Base-by-base conservation (phyloP, 2,797 vertebrate species). In the Nasua narica region DNA sequence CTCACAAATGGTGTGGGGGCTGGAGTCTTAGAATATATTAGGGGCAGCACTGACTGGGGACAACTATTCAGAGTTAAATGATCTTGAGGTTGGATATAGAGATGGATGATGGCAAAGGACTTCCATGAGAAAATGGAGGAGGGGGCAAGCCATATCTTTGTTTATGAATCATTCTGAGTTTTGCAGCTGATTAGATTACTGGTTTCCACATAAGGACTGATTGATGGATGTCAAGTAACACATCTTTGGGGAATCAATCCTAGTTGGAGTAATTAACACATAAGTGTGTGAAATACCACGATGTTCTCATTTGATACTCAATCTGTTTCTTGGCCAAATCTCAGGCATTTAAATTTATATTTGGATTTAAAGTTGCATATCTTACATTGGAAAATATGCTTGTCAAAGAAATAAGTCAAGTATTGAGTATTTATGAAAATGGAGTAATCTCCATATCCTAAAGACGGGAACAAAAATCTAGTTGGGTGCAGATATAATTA, bases 311-410 rank as follows among this genome's bases (percentile, higher is more conserved):
- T 79, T 95, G 89, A 95, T 90, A 94, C 52, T 12, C 60, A 92
- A 81, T 86, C 62, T 92, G 87, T 97, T 96, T 92, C 91, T 97
- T 85, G 89, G 74, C 65, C 32, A 69, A 93, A 87, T 92, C 58
- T 60, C 81, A 95, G 85, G 65, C 90, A 89, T 97, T 97, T 96
- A 77, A 58, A 97, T 79, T 95, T 96, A 91, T 92, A 89, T 96
- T 95, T 97, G 87, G 77, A 87, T 96, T 95, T 93, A 96, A 90
- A 96, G 90, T 95, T 90, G 37, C 69, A 86, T 67, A 54, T 94
- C 56, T 96, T 95, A 92, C 50, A 87, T 37, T 70, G 72, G 88
- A 94, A 94, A 98, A 87, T 94, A 94, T 91, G 62, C 54, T 96
- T 96, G 43, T 97, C 77, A 95, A 92, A 96, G 86, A 96, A 97